Base-by-base conservation (phyloP, 2,888 invertebrate species). In the Sisyra terminalis region DNA sequence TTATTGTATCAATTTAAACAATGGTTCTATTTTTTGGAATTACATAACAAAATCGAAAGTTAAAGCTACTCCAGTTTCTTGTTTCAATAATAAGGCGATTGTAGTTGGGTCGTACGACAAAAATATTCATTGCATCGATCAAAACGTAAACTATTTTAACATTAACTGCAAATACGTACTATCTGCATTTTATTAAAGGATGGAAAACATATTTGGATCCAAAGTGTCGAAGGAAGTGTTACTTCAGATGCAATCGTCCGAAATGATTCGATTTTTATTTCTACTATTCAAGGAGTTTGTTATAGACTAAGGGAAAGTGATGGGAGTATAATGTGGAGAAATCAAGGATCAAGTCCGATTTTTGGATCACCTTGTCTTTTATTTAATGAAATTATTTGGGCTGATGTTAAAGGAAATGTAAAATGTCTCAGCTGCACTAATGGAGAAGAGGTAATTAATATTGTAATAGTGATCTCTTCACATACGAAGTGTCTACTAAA, bases 91-190 rank as follows among this genome's bases (percentile, higher is more conserved):
- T 14, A 63, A 62, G 24, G 51, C 60, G 10, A 56, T 82, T 16
- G 72, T 75, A 52, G 64, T 81, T 52, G 85, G 83, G 17, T 74
- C 82, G 1, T 85, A 86, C 55, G 83, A 85, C 55, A 73, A 73
- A 43, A 56, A 63, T 50, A 52, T 83, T 3, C 73, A 79, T 54
- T 73, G 73, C 48, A 56, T 81, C 42, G 60, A 68, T 54, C 48
- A 61, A 35, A 46, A 59, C 63, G 80, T 78, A 63, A 52, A 56
- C 51, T 32, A 17, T 18, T 38, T 14, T 30, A 42, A 18, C 40
- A 31, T 31, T 30, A 16, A 39, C 24, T 3, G n/a, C n/a, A n/a
- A n/a, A n/a, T n/a, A n/a, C n/a, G n/a, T n/a, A n/a, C 32, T 49
- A 46, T 42, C 38, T 64, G 67, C n/a, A n/a, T n/a, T n/a, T n/a